Base-by-base conservation (phyloP, 2,113 vertebrate genomes). In the Scartelaos histophorus region DNA sequence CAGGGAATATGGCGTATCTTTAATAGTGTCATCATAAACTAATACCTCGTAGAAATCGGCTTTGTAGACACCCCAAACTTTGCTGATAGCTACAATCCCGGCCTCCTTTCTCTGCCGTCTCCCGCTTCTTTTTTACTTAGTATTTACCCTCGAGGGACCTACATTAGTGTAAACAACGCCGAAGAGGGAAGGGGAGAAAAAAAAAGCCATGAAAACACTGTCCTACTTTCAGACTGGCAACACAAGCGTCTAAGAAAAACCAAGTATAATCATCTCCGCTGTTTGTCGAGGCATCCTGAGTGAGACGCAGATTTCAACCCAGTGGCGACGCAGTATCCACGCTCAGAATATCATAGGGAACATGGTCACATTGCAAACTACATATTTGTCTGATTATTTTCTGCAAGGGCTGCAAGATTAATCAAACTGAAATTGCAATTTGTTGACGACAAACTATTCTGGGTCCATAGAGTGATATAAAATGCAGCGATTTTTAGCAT, bases 41-140 rank as follows among this genome's bases (percentile, higher is more conserved):
- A 90, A 93, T 89, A 92, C 93, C 93, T 89, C 92, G 90, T 87
- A 91, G 90, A 94, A 61, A 94, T 92, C 90, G 91, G 92, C 92
- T 83, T 95, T 93, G 93, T 93, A 94, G 89, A 92, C 89, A 86
- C 92, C 90, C 88, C 90, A 81, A 94, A 94, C 90, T 85, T 76
- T 6, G 89, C 93, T 95, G 91, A 94, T 91, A 95, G 93, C 92
- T 94, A 91, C 91, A 94, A 96, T 96, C 95, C 93, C 94, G 94
- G 94, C 93, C 91, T 74, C 95, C 93, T 94, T 95, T 94, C 93
- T 91, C 72, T 64, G 19, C 57, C 73, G 35, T 75, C 94, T 92
- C 53, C 34, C 76, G 35, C 66, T 73, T 73, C 68, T 67, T 79
- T 65, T 69, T 17, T 79, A 73, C 76, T 90, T 87, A 54, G 51